Evolutionary conservation across 1,140 invertebrate genomes (phyloP).

Genomic region (Drosophila ananassae): DNA sequence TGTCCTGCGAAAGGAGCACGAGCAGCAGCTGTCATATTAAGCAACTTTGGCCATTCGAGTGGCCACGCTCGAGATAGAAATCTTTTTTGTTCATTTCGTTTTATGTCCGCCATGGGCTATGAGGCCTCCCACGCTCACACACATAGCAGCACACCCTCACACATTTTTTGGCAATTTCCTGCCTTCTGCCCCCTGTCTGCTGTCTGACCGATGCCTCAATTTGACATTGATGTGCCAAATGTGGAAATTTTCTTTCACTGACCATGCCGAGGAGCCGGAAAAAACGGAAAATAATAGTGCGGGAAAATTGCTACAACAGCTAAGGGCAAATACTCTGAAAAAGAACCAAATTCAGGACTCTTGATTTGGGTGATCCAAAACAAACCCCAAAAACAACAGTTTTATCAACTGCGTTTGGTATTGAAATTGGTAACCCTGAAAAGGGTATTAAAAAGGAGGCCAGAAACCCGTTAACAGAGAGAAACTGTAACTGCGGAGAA

Average conservation of each 20-base stretch:
- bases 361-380: not conserved
- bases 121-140: slow-evolving; percentile 31
- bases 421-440: not conserved
- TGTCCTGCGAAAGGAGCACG: slow-evolving; percentile 6
- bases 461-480: slow-evolving; percentile 12
- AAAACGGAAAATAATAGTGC: slow-evolving; percentile 34
- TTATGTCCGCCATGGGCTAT: slow-evolving; percentile 66
- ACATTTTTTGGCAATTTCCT: slow-evolving; percentile 71
- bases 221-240: slow-evolving; percentile 82
- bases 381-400: not conserved
- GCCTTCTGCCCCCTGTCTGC: slow-evolving; percentile 23
- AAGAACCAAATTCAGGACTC: slow-evolving; percentile 18
- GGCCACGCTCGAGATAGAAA: slow-evolving; percentile 76
- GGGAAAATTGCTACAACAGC: not conserved
- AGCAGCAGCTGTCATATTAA: slow-evolving; percentile 73
- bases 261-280: slow-evolving; percentile 20
- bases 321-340: slow-evolving; percentile 9
- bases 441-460: slow-evolving; percentile 31
- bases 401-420: not conserved
- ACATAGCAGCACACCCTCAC: slow-evolving; percentile 18
- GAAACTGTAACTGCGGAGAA: slow-evolving; percentile 55
- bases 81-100: slow-evolving; percentile 82
- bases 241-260: slow-evolving; percentile 72
- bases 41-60: slow-evolving; percentile 76
- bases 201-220: slow-evolving; percentile 73